Conservation (phyloP, 2,888 invertebrate genomes). For the Heteromyza rotundicornis region DNA sequence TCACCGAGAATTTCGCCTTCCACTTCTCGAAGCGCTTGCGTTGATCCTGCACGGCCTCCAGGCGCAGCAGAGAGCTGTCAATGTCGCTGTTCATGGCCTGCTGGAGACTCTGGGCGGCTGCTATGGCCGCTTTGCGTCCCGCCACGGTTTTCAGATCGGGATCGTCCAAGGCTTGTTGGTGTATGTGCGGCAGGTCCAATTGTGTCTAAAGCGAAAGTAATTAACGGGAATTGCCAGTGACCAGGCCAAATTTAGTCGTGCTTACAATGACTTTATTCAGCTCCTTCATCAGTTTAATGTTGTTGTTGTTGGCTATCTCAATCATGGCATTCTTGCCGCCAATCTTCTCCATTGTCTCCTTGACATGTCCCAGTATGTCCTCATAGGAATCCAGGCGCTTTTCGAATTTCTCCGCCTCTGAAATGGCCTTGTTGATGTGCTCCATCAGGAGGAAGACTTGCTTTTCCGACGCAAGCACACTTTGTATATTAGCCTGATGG, state of each 20-base stretch:
- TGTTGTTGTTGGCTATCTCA: constrained; percentile 84
- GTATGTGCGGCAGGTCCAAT: constrained; percentile 72
- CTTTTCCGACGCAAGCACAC: constrained; percentile 87
- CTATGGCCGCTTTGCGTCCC: constrained; percentile 70
- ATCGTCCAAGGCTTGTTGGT: constrained; percentile 73
- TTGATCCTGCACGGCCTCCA: constrained; percentile 83
- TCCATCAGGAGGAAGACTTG: constrained; percentile 79
- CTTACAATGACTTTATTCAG: constrained; percentile 80
- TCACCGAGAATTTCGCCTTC: constrained; percentile 79
- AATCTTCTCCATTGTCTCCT: constrained; percentile 89
- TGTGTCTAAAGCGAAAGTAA: no score
- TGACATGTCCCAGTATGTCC: constrained; percentile 80
- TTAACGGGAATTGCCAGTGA: background rate
- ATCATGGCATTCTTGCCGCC: constrained; percentile 89
- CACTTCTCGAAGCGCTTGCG: constrained; percentile 78
- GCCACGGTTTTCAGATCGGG: constrained; percentile 73
- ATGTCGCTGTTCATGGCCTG: constrained; percentile 76
- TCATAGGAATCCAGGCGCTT: constrained; percentile 79
- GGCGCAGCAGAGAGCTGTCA: constrained; percentile 68
- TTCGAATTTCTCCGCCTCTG: constrained; percentile 77
- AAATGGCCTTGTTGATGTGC: constrained; percentile 78
- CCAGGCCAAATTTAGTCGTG: constrained; percentile 21
- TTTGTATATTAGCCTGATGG: constrained; percentile 80
- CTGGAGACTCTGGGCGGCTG: constrained; percentile 76
- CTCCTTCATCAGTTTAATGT: constrained; percentile 78